Percentiles rank a stretch among this genome's conserved stretches.
Conservation (phyloP, 2,797 vertebrate genomes). For the Microctenopoma lineatum region DNA sequence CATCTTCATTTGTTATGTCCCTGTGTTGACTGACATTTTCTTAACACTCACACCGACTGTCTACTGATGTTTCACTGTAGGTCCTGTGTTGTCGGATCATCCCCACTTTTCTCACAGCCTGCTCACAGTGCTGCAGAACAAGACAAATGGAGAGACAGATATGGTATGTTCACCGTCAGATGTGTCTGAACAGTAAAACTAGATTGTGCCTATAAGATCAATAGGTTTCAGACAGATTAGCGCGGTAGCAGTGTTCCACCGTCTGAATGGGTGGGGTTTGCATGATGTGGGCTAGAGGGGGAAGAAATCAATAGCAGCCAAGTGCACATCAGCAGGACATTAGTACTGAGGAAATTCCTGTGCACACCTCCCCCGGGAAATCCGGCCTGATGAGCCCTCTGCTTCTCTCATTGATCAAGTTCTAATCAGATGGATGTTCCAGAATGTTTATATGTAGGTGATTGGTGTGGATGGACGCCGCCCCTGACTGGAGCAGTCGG, state of each 20-base stretch:
- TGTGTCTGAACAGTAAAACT: constrained; percentile 4
- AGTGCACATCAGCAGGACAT: constrained; percentile 70
- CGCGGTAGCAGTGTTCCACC: neutral
- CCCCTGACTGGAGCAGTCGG: neutral
- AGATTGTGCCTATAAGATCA: constrained; percentile 24
- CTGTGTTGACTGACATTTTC: constrained; percentile 3
- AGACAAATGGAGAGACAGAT: constrained; percentile 1
- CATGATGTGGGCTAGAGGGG: constrained; percentile 22
- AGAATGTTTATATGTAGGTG: neutral
- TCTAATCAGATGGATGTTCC: constrained; percentile 16
- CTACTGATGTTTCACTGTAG: constrained; percentile 20
- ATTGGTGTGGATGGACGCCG: neutral
- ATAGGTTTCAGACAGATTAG: constrained; percentile 51
- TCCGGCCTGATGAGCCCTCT: constrained; percentile 14
- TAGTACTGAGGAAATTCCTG: constrained; percentile 58
- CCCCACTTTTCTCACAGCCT: constrained; percentile 17
- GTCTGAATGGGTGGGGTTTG: constrained; percentile 44
- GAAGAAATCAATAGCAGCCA: constrained; percentile 70
- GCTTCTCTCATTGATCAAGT: constrained; percentile 30
- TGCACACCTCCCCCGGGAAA: constrained; percentile 12
- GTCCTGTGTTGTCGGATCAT: neutral
- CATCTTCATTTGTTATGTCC: constrained; percentile 21
- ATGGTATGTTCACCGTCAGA: neutral
- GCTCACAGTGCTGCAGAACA: neutral
- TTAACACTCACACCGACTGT: neutral